phyloP scores from a whole-genome alignment of 2,888 invertebrate genomes.

The Eurytoma adleriae region DNA sequence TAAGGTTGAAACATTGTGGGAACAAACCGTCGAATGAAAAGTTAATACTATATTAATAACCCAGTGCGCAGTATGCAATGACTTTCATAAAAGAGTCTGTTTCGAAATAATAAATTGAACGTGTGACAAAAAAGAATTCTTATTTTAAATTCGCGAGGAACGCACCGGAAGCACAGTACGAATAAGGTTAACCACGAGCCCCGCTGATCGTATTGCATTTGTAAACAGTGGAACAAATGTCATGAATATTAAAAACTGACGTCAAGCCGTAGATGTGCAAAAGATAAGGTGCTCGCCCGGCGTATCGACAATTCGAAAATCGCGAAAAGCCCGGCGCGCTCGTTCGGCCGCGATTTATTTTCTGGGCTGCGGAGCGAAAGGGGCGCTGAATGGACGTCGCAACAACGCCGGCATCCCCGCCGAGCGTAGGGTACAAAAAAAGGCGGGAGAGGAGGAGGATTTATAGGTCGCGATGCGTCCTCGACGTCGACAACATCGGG shows the following conservation, averaged over 20 bases:
- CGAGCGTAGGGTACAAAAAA: constrained; percentile 50
- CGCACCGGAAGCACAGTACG: constrained; percentile 5
- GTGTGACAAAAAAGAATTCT: background rate
- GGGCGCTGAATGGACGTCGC: background rate
- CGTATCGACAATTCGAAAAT: background rate
- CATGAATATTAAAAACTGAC: constrained; percentile 16
- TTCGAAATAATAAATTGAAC: background rate
- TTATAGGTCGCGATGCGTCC: constrained; percentile 66
- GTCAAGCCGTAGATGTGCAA: background rate
- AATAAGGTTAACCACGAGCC: constrained; percentile 16
- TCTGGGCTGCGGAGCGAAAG: background rate
- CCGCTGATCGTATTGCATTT: constrained; percentile 12
- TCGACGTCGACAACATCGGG: constrained; percentile 47
- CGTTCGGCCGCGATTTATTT: background rate
- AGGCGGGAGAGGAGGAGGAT: constrained; percentile 58
- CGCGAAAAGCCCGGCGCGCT: background rate
- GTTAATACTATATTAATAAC: background rate
- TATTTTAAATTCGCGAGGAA: background rate
- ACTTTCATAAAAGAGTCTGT: too few relatives aligned
- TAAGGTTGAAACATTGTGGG: background rate
- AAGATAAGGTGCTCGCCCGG: background rate
- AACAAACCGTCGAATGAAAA: background rate
- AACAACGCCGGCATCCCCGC: constrained; percentile 35
- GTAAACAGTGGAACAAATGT: constrained; percentile 26
- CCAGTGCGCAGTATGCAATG: too few relatives aligned